Evolutionary conservation across 2,113 vertebrate species (phyloP), one percentile per base, ranked within the genome.

Genomic region (Takifugu bimaculatus): DNA sequence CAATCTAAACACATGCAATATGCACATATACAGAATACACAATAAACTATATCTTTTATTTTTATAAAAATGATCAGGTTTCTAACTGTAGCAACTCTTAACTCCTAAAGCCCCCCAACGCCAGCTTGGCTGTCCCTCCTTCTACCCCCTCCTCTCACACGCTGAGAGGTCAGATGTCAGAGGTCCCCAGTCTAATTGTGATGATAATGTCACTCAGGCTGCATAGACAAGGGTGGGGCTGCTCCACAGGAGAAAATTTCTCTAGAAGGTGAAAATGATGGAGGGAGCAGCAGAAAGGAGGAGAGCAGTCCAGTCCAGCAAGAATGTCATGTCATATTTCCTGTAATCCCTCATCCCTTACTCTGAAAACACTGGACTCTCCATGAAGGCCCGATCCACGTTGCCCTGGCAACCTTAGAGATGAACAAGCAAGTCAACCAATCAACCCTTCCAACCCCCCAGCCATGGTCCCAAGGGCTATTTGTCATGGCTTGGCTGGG

Each of bases 301-400:
- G 57, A 26, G 66, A 76, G 65, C 49, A 62, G 81, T 85, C 79
- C 75, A 51, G 73, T 85, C 65, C 71, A 74, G 76, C 74, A 77
- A 71, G 85, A 89, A 90, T 87, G 87, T 86, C 88, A 88, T 89
- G 88, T 91, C 90, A 91, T 91, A 91, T 90, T 91, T 91, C 86
- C 90, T 89, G 89, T 91, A 91, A 92, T 92, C 90, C 89, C 82
- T 80, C 60, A 69, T 90, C 89, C 78, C 70, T 72, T 66, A 76
- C 84, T 84, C 85, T 90, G 68, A 91, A 88, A 91, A 91, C 88
- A 91, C 66, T 49, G 57, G 62, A 69, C 80, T 85, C 78, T 74
- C 78, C 73, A 68, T 54, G 69, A 76, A 82, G 81, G 80, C 77
- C 78, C 81, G 55, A 86, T 85, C 86, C 64, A 55, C 28, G 88